Evolutionary conservation across 2,888 invertebrate species (phyloP), one percentile per base, ranked within the genome.

Genomic region (Caradrina clavipalpis): DNA sequence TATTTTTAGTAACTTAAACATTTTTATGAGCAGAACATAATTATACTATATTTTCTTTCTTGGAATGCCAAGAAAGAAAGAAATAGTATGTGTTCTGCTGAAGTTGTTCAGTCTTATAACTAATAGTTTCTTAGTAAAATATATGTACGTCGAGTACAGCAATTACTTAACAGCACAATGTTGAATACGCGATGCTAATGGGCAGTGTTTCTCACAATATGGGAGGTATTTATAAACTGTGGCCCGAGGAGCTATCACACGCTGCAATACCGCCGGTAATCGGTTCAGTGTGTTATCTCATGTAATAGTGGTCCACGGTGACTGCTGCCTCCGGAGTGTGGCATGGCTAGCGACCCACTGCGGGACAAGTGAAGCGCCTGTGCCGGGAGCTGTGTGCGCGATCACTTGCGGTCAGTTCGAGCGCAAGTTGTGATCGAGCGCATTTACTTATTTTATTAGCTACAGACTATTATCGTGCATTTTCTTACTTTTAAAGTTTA

Each of bases 141-240:
- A 67, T 47, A 26, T 26, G 4, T 60, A 64, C 64, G 63, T 70
- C 67, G 74, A 78, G 63, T 59, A 47, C 68, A 42, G 69, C 65
- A 63, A 69, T 76, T 73, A 60, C 68, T 67, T 73, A 59, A 58
- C 68, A 78, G 61, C 73, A 88, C 87, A 87, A 87, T 86, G 80
- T 80, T 85, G 78, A 74, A 84, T 86, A 87, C 84, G 83, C 83
- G 86, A 76, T 80, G 80, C 75, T 82, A 85, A 86, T 84, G 83
- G 83, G 84, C 85, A 87, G 86, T 85, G 82, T 87, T 88, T 86
- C 88, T 84, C 82, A 88, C 88, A 88, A 87, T 87, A 86, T 76
- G 83, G 77, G 13, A 57, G 72, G 80, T 91, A 89, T 92, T 92
- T 92, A 92, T 90, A 92, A 90, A 87, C 88, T 79, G 64, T 78